These are phyloP conservation scores for Eurytoma californica DNA, from an alignment of 2,888 invertebrate genomes.

Conservation along the genomic window DNA sequence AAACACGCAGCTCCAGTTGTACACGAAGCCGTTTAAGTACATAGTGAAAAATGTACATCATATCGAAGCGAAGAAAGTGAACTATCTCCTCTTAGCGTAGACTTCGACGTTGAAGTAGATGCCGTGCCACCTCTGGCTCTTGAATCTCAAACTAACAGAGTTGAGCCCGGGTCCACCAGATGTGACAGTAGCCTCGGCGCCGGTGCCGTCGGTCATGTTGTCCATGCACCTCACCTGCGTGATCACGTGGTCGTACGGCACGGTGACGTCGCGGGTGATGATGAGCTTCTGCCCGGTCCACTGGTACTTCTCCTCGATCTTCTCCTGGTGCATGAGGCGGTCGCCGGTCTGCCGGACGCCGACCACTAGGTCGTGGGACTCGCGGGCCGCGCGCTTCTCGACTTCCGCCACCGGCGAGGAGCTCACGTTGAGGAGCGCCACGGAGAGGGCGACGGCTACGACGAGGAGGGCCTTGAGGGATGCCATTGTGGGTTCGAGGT, in stretches of 20 bases:
- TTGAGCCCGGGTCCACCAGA: constrained; percentile 12
- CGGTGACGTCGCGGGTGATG: not conserved
- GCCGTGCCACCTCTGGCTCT: constrained; percentile 40
- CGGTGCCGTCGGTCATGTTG: constrained; percentile 26
- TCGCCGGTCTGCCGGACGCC: constrained; percentile 12
- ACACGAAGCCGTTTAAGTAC: too few species aligned
- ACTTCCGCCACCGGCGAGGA: not conserved
- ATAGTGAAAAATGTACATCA: too few species aligned
- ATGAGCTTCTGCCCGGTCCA: not conserved
- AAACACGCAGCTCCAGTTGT: not conserved
- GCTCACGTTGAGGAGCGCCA: not conserved
- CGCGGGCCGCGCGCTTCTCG: not conserved
- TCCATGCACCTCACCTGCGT: constrained; percentile 19
- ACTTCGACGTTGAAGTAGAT: constrained; percentile 39
- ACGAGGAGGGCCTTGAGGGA: not conserved
- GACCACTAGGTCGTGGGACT: constrained; percentile 22
- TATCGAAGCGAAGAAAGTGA: too few species aligned
- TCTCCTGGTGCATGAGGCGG: constrained; percentile 3
- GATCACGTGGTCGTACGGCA: constrained; percentile 24
- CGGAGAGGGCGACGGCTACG: not conserved
- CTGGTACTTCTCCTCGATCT: constrained; percentile 5
- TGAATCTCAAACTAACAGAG: constrained; percentile 18
- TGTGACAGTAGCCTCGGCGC: constrained; percentile 12
- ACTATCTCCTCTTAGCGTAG: constrained; percentile 12
- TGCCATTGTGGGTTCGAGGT: not conserved